Conservation (phyloP, 2,113 vertebrate genomes). For the Vidua chalybeata region DNA sequence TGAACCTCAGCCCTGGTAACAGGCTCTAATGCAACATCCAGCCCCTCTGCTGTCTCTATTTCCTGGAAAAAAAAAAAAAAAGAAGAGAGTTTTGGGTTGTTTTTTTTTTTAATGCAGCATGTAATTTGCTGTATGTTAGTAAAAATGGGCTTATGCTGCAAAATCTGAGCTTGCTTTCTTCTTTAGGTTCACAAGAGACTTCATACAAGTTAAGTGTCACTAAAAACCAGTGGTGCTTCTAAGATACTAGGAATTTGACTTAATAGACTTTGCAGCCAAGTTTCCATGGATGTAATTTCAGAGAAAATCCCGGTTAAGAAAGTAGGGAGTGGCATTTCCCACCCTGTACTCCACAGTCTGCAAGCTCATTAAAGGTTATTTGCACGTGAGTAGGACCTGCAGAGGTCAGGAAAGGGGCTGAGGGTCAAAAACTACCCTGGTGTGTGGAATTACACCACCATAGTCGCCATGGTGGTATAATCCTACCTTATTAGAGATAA, state of each 20-base stretch:
- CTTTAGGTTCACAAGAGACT: not conserved
- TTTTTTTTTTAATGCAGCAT: not conserved
- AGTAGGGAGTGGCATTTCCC: not conserved
- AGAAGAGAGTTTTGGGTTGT: not conserved
- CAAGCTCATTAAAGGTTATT: not conserved
- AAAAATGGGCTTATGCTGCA: not conserved
- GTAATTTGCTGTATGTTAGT: not conserved
- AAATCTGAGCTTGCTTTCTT: not conserved
- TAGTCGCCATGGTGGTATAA: not conserved
- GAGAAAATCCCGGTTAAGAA: not conserved
- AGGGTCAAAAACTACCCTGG: not conserved
- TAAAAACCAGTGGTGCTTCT: not conserved
- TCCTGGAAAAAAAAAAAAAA: no score
- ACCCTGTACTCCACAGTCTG: not conserved
- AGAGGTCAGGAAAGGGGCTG: not conserved
- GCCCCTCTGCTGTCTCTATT: not conserved
- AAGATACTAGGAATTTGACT: not conserved
- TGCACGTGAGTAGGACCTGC: not conserved
- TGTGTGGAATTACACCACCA: not conserved
- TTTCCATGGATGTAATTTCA: not conserved
- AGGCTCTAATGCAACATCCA: not conserved
- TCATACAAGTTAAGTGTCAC: not conserved
- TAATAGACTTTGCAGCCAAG: not conserved
- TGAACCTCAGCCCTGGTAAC: not conserved
- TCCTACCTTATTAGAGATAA: not conserved